Evolutionary conservation across 2,113 vertebrate genomes (phyloP).

Genomic region (Alligator mississippiensis): DNA sequence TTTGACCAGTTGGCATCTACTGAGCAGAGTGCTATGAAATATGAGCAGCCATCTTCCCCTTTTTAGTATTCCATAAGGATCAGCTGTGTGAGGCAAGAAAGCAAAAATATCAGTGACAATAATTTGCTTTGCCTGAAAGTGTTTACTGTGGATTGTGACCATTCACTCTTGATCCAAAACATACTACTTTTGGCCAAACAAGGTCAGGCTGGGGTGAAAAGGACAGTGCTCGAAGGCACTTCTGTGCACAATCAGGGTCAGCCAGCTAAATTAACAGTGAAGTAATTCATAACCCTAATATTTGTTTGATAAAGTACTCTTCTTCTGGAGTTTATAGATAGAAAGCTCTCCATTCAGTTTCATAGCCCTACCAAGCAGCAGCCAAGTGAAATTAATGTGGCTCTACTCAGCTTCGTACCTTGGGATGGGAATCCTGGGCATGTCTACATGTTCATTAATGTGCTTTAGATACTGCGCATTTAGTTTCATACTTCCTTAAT

Average conservation of each 20-base stretch:
- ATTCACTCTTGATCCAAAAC: conserved; percentile 20
- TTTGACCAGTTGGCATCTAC: not conserved
- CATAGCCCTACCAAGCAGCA: not conserved
- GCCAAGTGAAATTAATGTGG: not conserved
- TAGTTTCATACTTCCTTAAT: no score
- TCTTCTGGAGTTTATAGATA: not conserved
- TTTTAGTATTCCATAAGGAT: conserved; percentile 34
- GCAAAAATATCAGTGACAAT: not conserved
- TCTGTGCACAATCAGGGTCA: not conserved
- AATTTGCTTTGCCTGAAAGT: conserved; percentile 5
- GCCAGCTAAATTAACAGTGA: not conserved
- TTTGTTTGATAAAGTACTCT: not conserved
- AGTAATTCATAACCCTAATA: not conserved
- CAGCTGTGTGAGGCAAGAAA: conserved; percentile 5
- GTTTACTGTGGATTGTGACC: conserved; percentile 14
- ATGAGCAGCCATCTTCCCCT: not conserved
- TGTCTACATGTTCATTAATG: no score
- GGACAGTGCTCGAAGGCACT: not conserved
- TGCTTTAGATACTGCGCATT: no score
- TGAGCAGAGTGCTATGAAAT: not conserved
- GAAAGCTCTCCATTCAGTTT: not conserved
- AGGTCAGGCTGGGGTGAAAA: not conserved
- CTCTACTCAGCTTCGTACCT: no score
- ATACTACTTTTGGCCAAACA: not conserved
- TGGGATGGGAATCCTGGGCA: no score